phyloP scores from a whole-genome alignment of 2,113 vertebrate species.

The Muscicapa adusta region DNA sequence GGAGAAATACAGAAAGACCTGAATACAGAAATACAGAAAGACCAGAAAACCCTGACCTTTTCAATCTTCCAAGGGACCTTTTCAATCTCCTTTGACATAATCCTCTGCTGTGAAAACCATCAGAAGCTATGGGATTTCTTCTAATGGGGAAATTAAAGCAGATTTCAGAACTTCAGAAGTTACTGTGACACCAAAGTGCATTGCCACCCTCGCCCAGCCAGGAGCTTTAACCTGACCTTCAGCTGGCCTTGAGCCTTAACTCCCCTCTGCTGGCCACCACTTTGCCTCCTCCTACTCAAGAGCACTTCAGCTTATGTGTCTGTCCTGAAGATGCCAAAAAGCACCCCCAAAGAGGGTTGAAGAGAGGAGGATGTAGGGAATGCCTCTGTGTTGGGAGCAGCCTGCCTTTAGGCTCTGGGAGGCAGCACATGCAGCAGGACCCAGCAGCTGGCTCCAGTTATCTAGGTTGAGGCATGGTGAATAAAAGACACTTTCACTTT shows the following conservation, averaged over 20 bases:
- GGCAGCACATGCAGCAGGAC: not conserved
- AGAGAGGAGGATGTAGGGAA: not conserved
- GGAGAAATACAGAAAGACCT: not conserved
- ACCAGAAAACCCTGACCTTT: not conserved
- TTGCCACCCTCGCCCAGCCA: not conserved
- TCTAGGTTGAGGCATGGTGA: not conserved
- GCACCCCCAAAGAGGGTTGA: not conserved
- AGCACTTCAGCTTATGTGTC: not conserved
- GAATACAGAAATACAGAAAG: not conserved
- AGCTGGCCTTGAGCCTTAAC: not conserved
- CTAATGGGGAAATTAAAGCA: not conserved
- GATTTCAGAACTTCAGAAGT: not conserved
- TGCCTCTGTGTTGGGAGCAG: not conserved
- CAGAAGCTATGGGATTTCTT: not conserved
- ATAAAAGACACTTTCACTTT: not conserved
- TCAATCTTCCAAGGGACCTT: not conserved
- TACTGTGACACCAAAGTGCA: accelerated
- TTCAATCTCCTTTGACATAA: conserved; percentile 10
- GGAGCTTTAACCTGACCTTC: not conserved
- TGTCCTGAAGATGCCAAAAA: not conserved
- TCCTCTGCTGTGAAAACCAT: not conserved
- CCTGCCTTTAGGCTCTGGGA: not conserved
- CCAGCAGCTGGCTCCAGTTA: not conserved
- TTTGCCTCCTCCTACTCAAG: not conserved
- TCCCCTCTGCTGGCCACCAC: not conserved